Percentiles rank a stretch among this genome's conserved stretches.
Conservation (phyloP, 2,113 vertebrate species). For the Noctilio leporinus region DNA sequence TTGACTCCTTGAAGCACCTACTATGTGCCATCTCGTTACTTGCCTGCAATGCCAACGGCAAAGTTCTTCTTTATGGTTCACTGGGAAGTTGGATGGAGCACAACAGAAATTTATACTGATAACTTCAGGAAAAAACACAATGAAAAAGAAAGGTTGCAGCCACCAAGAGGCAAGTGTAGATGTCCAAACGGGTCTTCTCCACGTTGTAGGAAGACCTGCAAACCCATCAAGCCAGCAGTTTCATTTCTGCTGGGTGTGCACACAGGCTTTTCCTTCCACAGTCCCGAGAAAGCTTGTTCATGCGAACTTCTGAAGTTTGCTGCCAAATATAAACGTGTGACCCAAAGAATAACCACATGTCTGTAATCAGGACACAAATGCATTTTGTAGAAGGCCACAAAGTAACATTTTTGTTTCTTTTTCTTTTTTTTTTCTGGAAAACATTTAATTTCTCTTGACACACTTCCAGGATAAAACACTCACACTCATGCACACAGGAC, state of each 20-base stretch:
- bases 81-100: neutral
- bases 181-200: neutral
- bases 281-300: neutral
- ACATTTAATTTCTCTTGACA: neutral
- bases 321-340: neutral
- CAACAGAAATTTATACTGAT: neutral
- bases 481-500: neutral
- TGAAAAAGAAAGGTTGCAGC: neutral
- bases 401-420: neutral
- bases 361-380: neutral
- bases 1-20: neutral
- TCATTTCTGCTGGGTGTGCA: neutral
- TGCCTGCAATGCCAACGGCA: neutral
- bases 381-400: neutral
- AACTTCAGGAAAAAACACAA: neutral
- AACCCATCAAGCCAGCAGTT: neutral
- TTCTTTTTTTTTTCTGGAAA: constrained; percentile 25
- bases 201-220: neutral
- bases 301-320: neutral
- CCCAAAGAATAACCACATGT: constrained; percentile 15
- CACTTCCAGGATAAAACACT: neutral
- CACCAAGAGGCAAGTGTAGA: neutral
- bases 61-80: neutral
- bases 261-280: neutral
- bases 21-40: neutral